Base-by-base conservation (phyloP, 1,140 invertebrate genomes). In the Dermatophagoides farinae region DNA sequence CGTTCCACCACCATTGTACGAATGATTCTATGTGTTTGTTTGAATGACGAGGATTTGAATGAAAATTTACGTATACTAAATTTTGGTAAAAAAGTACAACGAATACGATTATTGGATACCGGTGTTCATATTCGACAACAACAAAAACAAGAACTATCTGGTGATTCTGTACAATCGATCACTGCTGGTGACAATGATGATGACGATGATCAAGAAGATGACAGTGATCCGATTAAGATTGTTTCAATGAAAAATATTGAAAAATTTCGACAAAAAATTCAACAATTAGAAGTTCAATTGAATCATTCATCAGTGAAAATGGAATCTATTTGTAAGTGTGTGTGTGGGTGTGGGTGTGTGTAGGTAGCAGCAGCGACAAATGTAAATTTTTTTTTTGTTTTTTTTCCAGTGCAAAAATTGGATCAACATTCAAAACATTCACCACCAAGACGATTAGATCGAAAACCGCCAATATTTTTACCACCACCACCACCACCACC, bases 1-100 rank as follows among this genome's bases (percentile, higher is more conserved):
- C 92, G 93, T 1, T 85, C 92, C 70, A 92, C 93, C 4, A 83
- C 85, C 67, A 88, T 98, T 0, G n/a, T 31, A 31, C 76, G 83
- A 61, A 97, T 98, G 93, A 81, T 98, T 53, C 84, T 98, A 6
- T 98, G 95, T 73, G 80, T 93, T 10, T 98, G 97, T 76, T 93
- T 92, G 0, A 78, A 82, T 52, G 74, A 79, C 31, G 82, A 87
- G 55, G 92, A 98, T 71, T 96, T 84, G 71, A 90, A 97, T 71
- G 95, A 99, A 72, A 97, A 86, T 53, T 73, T 90, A 67, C 41
- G 11, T 43, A 11, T 43, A 16, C 5, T 43, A 4, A 18, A 43
- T 16, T 43, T 43, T 43, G 41, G 41, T 6, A 2, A 10, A 43
- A 43, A 43, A 43, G 10, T 43, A 5, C 41, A 43, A 43, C 31